Percentiles rank a stretch among this genome's conserved stretches.
phyloP scores from a whole-genome alignment of 30 jellyfish, hydroid and myxozoan genomes.

The Hydra vulgaris region DNA sequence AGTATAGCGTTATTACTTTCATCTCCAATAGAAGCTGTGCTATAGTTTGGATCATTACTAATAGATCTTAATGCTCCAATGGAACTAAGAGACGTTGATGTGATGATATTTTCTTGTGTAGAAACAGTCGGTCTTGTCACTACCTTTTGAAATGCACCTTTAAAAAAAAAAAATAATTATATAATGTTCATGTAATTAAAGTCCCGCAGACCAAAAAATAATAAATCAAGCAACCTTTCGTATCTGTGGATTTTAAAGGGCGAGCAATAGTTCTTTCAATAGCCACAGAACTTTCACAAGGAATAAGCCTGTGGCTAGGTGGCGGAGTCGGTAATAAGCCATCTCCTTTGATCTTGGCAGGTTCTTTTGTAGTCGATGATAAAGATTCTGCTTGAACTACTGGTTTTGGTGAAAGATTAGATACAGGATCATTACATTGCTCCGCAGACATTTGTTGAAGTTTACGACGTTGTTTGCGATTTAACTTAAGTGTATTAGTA shows the following conservation, averaged over 20 bases:
- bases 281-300: neutral
- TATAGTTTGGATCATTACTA: neutral
- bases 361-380: constrained; percentile 1
- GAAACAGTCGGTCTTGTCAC: constrained; percentile 1
- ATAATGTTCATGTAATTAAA: too few species aligned
- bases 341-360: constrained; percentile 13
- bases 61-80: constrained; percentile 15
- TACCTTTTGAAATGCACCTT: neutral
- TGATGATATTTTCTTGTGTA: neutral
- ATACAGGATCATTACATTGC: neutral
- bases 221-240: neutral
- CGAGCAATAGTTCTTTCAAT: constrained; percentile 14
- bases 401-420: neutral
- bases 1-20: constrained; percentile 12
- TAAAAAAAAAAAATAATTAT: neutral
- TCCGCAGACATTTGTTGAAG: constrained; percentile 51
- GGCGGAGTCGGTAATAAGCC: constrained; percentile 41
- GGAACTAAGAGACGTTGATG: constrained; percentile 18
- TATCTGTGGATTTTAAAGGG: constrained; percentile 7
- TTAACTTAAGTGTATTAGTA: constrained; percentile 31
- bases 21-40: neutral
- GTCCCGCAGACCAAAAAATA: too few species aligned
- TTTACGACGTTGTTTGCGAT: constrained; percentile 61
- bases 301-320: constrained; percentile 27
- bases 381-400: neutral